Conservation (phyloP, 1,140 invertebrate genomes). For the Battus philenor region DNA sequence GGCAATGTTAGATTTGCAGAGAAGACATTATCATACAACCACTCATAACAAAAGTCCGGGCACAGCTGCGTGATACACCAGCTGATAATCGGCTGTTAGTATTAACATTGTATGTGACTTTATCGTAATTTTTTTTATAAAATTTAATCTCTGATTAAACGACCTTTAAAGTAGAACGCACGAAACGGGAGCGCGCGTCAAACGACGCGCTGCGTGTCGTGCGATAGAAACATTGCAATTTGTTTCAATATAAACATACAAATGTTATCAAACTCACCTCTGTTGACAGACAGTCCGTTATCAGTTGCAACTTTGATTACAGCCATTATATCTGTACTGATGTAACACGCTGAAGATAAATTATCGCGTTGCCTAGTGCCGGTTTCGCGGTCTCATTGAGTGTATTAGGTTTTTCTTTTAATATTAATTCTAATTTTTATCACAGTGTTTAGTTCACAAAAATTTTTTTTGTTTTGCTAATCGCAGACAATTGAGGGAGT, state of each 20-base stretch:
- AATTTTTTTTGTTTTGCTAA: no score
- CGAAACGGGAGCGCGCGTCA: neutral
- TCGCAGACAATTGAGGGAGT: no score
- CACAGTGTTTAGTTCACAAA: no score
- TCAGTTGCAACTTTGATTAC: conserved; percentile 34
- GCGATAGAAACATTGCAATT: conserved; percentile 16
- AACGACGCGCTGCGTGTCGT: neutral
- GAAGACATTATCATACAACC: no score
- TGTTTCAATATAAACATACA: conserved; percentile 25
- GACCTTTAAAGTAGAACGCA: neutral
- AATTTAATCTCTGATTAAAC: neutral
- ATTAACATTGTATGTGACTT: no score
- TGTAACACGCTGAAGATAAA: conserved; percentile 15
- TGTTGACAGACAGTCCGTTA: conserved; percentile 26
- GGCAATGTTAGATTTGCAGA: no score
- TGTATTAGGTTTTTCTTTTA: no score
- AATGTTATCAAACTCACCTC: conserved; percentile 28
- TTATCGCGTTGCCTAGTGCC: conserved; percentile 16
- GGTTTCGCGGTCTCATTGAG: conserved; percentile 21
- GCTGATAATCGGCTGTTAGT: no score
- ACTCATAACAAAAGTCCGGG: no score
- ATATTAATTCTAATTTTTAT: no score
- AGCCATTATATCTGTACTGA: conserved; percentile 17
- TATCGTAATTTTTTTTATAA: no score
- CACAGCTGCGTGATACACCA: no score